Percentiles rank a stretch among this genome's conserved stretches.
phyloP scores from a whole-genome alignment of 2,888 invertebrate genomes.

The Drosophila mercatorum region DNA sequence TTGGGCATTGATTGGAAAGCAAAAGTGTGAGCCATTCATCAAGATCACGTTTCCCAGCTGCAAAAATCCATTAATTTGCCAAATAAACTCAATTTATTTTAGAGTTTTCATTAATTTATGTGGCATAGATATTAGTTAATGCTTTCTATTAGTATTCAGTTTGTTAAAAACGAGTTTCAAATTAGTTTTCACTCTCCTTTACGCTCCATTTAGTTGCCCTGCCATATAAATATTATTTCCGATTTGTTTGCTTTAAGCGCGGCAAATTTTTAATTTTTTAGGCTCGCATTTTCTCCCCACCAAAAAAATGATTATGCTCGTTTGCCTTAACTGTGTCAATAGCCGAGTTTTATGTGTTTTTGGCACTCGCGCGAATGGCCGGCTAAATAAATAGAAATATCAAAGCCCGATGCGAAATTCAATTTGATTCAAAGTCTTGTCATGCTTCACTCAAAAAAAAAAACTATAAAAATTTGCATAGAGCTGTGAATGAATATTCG shows the following conservation, averaged over 20 bases:
- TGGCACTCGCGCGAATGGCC: constrained; percentile 47
- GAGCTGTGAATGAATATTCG: constrained; percentile 60
- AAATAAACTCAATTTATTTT: constrained; percentile 1
- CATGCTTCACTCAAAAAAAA: constrained; percentile 69
- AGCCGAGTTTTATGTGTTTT: constrained; percentile 68
- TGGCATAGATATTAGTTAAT: not conserved
- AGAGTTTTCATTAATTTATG: constrained; percentile 4
- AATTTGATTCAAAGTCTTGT: constrained; percentile 73
- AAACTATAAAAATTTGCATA: constrained; percentile 62
- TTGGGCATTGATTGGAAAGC: constrained; percentile 64
- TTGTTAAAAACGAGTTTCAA: not conserved
- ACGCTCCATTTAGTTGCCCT: not conserved
- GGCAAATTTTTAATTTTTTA: constrained; percentile 19
- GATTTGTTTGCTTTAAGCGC: constrained; percentile 20
- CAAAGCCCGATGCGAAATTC: constrained; percentile 35
- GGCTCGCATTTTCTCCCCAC: constrained; percentile 25
- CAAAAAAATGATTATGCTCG: constrained; percentile 49
- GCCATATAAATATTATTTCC: constrained; percentile 17
- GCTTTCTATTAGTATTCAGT: not conserved
- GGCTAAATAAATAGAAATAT: constrained; percentile 10
- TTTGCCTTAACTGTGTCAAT: constrained; percentile 72
- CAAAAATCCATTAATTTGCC: constrained; percentile 15
- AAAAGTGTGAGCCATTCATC: constrained; percentile 68
- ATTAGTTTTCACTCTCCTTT: constrained; percentile 31
- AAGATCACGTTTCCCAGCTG: constrained; percentile 38